A percentile compares a stretch with the other conserved stretches of the same genome.
Conservation (phyloP, 2,797 vertebrate genomes). For the Hirundo rustica region DNA sequence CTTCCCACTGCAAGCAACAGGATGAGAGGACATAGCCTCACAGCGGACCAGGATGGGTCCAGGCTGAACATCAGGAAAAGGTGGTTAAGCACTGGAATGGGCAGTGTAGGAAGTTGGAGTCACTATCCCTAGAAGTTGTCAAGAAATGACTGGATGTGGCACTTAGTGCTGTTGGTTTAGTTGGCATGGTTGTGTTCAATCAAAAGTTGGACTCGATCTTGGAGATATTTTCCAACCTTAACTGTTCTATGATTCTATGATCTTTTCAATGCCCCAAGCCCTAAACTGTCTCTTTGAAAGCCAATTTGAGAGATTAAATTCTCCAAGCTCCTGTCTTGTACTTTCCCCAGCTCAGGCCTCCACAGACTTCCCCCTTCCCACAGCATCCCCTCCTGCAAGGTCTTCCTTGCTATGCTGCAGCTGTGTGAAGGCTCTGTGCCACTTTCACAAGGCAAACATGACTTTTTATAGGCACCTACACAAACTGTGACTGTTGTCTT, state of each 20-base stretch:
- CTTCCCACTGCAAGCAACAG: background rate
- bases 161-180: background rate
- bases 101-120: background rate
- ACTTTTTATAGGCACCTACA: background rate
- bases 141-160: background rate
- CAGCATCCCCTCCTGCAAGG: background rate
- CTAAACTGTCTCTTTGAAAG: background rate
- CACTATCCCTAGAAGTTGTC: background rate
- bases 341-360: background rate
- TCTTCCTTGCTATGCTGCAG: background rate
- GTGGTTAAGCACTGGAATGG: background rate
- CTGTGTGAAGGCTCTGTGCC: background rate
- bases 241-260: background rate
- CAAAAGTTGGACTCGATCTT: accelerated
- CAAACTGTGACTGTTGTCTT: background rate
- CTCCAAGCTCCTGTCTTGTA: background rate
- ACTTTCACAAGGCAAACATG: background rate
- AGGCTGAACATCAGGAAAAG: background rate
- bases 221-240: background rate
- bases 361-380: background rate
- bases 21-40: background rate
- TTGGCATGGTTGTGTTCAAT: accelerated
- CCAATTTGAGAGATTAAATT: background rate
- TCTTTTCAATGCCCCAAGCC: background rate
- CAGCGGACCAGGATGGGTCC: background rate